Evolutionary conservation across 2,797 vertebrate species (phyloP), one percentile per base, ranked within the genome.

Genomic region (Botia kubotai): DNA sequence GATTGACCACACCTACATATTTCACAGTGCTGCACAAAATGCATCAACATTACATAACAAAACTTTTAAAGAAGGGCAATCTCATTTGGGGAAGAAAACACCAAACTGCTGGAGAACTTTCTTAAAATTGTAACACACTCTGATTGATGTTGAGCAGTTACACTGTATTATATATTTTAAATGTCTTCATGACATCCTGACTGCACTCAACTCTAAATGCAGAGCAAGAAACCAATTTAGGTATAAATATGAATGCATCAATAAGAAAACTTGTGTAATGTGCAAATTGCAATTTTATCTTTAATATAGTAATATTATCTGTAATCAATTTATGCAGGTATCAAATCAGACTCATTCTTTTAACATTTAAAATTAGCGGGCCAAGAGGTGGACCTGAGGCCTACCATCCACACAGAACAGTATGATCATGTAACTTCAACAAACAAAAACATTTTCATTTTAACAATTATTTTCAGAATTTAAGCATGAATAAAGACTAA

Each of bases 11-110:
- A 4, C 57, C 57, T 21, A 62, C 55, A 63, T 71, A 36, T 62
- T 36, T 26, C 14, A 72, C 67, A 17, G 46, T 7, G 2, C 14
- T 7, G 33, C 57, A 13, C 58, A 43, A 53, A 79, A 52, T 52
- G 50, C 23, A 71, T 63, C 33, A 60, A 23, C 65, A 29, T 60
- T 60, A 69, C 26, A 77, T 2, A 65, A 36, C 62, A 69, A 58
- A 23, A 26, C 52, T 29, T 58, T 29, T 29, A 19, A 62, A 62
- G 5, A 29, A 29, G 63, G 17, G n/a, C 29, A 39, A 65, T 36
- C 1, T 10, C n/a, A 60, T 68, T 68, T 77, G 53, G 0, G 1
- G 23, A 4, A 19, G 16, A 5, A 26, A 29, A 13, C 14, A 63
- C 60, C 26, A 63, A 63, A 63, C 33, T 33, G 14, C 23, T 63